phyloP scores from a whole-genome alignment of 1,140 invertebrate genomes.

The Dinoponera quadriceps region DNA sequence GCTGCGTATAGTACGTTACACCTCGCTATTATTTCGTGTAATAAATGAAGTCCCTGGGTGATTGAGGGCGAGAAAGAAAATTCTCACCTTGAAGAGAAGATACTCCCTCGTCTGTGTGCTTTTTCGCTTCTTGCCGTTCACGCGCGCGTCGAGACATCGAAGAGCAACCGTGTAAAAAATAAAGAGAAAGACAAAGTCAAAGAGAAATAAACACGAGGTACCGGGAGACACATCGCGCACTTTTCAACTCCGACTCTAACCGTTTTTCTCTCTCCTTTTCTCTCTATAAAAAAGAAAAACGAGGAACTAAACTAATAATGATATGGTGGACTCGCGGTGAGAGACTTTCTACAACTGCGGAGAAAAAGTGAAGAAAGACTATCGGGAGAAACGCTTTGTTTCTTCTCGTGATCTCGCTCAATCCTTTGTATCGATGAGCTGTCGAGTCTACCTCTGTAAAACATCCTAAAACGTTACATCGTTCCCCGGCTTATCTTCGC shows the following conservation, averaged over 20 bases:
- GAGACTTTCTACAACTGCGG: slow-evolving; percentile 60
- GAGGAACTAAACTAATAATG: slow-evolving; percentile 70
- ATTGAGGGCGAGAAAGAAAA: slow-evolving; percentile 61
- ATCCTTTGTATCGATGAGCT: slow-evolving; percentile 29
- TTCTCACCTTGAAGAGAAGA: slow-evolving; percentile 52
- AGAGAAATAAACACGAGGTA: slow-evolving; percentile 49
- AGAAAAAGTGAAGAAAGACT: slow-evolving; percentile 47
- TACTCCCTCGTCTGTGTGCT: background rate
- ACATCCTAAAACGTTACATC: slow-evolving; percentile 30
- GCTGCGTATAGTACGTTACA: too few relatives aligned
- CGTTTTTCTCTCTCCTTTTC: background rate
- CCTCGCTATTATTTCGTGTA: background rate
- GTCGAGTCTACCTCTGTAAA: slow-evolving; percentile 25
- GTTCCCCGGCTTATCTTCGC: background rate
- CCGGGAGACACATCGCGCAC: slow-evolving; percentile 20
- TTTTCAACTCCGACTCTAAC: slow-evolving; percentile 23
- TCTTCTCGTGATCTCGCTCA: slow-evolving; percentile 4
- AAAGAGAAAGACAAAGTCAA: slow-evolving; percentile 44
- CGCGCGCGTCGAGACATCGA: slow-evolving; percentile 30
- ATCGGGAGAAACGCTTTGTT: slow-evolving; percentile 41
- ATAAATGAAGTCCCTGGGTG: slow-evolving; percentile 10
- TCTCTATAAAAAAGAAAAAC: background rate
- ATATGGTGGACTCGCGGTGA: slow-evolving; percentile 57
- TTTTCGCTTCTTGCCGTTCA: slow-evolving; percentile 21
- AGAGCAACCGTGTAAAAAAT: slow-evolving; percentile 33